Base-by-base conservation (phyloP, 1,140 invertebrate genomes). In the Drosophila serrata region DNA sequence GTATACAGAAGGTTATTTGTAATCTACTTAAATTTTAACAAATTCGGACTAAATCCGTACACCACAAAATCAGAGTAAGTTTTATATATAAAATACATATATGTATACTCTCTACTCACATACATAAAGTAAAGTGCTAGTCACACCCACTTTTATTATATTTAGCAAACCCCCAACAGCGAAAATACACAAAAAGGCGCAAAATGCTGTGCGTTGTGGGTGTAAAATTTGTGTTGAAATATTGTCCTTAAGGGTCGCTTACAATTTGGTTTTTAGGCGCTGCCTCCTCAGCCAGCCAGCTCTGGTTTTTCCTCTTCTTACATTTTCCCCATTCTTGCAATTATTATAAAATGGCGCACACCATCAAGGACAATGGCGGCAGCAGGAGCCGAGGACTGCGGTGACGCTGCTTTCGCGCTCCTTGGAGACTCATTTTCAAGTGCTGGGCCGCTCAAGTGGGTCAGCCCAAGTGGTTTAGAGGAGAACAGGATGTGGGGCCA, bases 401-500 rank as follows among this genome's bases (percentile, higher is more conserved):
- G 76, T 77, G 79, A 61, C 60, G 79, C 61, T 67, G 68, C 65
- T 64, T 45, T 29, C 45, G 60, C 39, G 75, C 80, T 87, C 82
- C 85, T 87, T 84, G 72, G 82, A 87, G 82, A 87, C 82, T 84
- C 80, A 88, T 88, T 87, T 88, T 88, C 80, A 87, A 87, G 82
- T 77, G 68, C 80, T 88, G 72, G 85, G 84, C 80, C 57, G 81
- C 84, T 87, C 80, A 87, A 87, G 82, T 87, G 82, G 82, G 82
- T 87, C 82, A 87, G 67, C 65, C 45, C 67, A 60, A 80, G 78
- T 69, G 82, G 73, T 63, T 69, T 62, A 53, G 70, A 31, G 60
- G 48, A 43, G 40, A 17, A 40, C 35, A 40, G 78, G 31, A 40
- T 24, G 63, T 46, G 46, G 31, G 33, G 68, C 45, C 59, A 55